These are phyloP conservation scores for Cataglyphis albicans DNA, from an alignment of 2,888 invertebrate species.

Conservation along the genomic window DNA sequence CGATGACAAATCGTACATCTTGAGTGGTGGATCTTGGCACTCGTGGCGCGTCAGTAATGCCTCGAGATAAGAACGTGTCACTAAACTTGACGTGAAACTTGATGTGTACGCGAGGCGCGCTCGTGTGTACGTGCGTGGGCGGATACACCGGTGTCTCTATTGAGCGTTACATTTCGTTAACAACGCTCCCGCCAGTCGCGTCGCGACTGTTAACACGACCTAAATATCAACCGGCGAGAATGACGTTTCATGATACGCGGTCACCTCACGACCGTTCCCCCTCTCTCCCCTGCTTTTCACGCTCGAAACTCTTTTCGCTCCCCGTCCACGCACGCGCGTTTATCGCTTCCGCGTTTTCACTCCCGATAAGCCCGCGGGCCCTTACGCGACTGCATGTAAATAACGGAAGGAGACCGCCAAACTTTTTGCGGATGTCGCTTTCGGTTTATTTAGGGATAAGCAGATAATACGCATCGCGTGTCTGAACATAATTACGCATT, in stretches of 20 bases:
- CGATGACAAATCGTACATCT: conserved; percentile 45
- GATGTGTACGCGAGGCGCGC: conserved; percentile 68
- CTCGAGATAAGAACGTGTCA: conserved; percentile 73
- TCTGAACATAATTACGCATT: background rate
- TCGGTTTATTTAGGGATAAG: conserved; percentile 25
- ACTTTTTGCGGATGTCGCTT: conserved; percentile 10
- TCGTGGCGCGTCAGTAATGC: conserved; percentile 3
- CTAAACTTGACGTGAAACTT: conserved; percentile 77
- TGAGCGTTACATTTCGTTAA: conserved; percentile 80
- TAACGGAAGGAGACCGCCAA: conserved; percentile 2
- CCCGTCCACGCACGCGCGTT: background rate
- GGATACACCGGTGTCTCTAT: conserved; percentile 77
- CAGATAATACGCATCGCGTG: background rate
- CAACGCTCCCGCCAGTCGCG: conserved; percentile 72
- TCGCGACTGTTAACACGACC: conserved; percentile 78
- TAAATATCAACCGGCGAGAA: conserved; percentile 71
- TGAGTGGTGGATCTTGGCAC: conserved; percentile 53
- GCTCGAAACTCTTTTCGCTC: conserved; percentile 1
- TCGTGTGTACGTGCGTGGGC: conserved; percentile 62
- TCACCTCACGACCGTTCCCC: conserved; percentile 27
- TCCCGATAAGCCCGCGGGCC: conserved; percentile 15
- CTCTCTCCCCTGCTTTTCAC: conserved; percentile 41
- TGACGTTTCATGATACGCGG: conserved; percentile 31
- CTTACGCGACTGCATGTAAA: background rate
- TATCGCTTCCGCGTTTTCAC: conserved; percentile 41